Conservation (phyloP, 2,888 invertebrate species). For the Synergus laeviventris region DNA sequence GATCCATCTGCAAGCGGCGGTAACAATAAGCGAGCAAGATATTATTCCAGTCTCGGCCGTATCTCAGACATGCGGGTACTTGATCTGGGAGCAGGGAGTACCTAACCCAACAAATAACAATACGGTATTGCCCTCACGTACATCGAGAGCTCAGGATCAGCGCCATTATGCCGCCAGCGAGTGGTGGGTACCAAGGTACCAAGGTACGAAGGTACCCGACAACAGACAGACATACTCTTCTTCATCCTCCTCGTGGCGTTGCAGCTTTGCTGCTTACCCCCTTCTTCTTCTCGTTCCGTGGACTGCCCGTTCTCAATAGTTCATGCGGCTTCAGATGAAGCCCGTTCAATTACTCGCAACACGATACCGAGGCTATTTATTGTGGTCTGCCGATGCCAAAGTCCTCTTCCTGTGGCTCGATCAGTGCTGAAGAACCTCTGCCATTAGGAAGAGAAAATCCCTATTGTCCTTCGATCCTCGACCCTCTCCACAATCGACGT, state of each 20-base stretch:
- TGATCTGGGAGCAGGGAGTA: constrained; percentile 64
- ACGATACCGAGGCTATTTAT: constrained; percentile 71
- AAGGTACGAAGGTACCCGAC: constrained; percentile 48
- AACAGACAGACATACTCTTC: constrained; percentile 57
- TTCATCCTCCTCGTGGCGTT: constrained; percentile 43
- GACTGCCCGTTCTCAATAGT: constrained; percentile 65
- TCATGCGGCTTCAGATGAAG: constrained; percentile 66
- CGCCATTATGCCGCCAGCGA: constrained; percentile 61
- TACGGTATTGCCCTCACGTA: constrained; percentile 69
- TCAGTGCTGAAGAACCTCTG: constrained; percentile 30
- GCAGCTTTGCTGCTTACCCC: constrained; percentile 44
- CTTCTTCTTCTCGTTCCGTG: constrained; percentile 45
- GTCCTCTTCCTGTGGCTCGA: constrained; percentile 49
- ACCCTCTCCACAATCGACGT: constrained; percentile 19
- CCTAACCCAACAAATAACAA: constrained; percentile 70
- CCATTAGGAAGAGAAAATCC: constrained; percentile 36
- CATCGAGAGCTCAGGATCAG: constrained; percentile 61
- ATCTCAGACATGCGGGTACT: constrained; percentile 62
- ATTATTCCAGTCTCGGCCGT: constrained; percentile 61
- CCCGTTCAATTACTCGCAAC: constrained; percentile 72
- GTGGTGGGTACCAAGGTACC: constrained; percentile 39
- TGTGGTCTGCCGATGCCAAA: constrained; percentile 65
- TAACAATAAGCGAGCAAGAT: constrained; percentile 66
- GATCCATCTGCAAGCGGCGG: constrained; percentile 64
- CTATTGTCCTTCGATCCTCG: constrained; percentile 39